These are phyloP conservation scores for Palythoa grandiflora DNA, from an alignment of 92 coral and sea anemone genomes.

Conservation along the genomic window DNA sequence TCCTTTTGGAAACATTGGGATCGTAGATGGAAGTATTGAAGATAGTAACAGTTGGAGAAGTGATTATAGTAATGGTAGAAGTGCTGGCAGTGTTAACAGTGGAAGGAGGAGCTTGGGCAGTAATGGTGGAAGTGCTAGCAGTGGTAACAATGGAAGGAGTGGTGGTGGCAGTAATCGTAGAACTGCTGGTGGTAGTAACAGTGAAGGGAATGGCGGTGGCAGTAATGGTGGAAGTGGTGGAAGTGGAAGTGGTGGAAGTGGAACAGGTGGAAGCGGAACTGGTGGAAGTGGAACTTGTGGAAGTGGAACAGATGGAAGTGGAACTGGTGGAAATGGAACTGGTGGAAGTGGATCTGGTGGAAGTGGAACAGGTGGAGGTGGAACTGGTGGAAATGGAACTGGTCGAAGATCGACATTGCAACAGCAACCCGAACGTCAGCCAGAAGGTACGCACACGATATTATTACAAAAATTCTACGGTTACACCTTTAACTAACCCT, in stretches of 20 bases:
- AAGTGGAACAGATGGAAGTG: background rate
- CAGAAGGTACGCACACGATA: slow-evolving; percentile 6
- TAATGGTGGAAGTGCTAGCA: background rate
- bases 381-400: background rate
- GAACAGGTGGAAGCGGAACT: background rate
- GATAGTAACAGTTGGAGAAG: background rate
- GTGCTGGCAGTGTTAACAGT: slow-evolving; percentile 1
- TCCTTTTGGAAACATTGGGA: background rate
- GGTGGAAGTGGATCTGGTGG: background rate
- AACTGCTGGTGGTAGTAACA: background rate
- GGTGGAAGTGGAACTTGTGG: background rate
- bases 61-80: background rate
- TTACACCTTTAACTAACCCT: slow-evolving; percentile 3
- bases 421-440: slow-evolving; percentile 14
- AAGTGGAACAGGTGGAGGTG: background rate
- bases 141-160: background rate
- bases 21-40: background rate
- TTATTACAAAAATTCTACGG: slow-evolving; percentile 5
- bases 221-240: background rate
- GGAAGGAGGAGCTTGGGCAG: background rate
- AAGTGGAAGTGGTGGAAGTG: background rate
- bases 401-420: background rate
- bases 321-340: too few species aligned
- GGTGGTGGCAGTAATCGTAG: background rate
- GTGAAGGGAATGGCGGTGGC: background rate